Base-by-base conservation (phyloP, 2,888 invertebrate species). In the Brenthis hecate region DNA sequence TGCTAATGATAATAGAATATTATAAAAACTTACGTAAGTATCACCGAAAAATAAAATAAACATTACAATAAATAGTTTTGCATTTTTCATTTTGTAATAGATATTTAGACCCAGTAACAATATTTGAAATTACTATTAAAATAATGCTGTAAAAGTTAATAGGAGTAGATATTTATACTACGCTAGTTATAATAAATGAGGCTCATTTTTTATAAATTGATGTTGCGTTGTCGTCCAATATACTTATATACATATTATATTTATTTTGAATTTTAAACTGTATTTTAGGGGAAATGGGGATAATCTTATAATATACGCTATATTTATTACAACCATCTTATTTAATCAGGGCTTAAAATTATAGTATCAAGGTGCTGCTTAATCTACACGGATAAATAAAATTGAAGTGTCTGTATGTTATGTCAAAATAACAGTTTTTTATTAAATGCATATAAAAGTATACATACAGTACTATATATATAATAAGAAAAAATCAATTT, bases 21-120 rank as follows among this genome's bases (percentile, higher is more conserved):
- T 32, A 3, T 1, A 32, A 47, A 8, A 6, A 66, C 66, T 60
- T 60, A 66, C 66, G 8, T 66, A 54, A 16, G 58, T 60, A 50
- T 60, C 36, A 13, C 55, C 54, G 6, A 53, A n/a, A 28, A 58
- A 60, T 11, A 55, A 47, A 8, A 66, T 28, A 32, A 66, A 54
- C 16, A 66, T 48, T 13, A 60, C 53, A 55, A 55, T 19, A 19
- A 23, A 14, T 13, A 53, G 19, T 32, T 60, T 66, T 16, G 48
- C 16, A 43, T 16, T 54, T 55, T 48, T 47, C 66, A 66, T 66
- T 13, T 1, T 60, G 16, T 4, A 32, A 23, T 19, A 14, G 6
- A 13, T 48, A 23, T 36, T 16, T 1, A 54, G 19, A 43, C 11
- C n/a, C 50, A 6, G 48, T 32, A 11, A 11, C 50, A 13, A 13